Evolutionary conservation across 2,113 vertebrate species (phyloP).

Genomic region (Coptodon bakossiorum): DNA sequence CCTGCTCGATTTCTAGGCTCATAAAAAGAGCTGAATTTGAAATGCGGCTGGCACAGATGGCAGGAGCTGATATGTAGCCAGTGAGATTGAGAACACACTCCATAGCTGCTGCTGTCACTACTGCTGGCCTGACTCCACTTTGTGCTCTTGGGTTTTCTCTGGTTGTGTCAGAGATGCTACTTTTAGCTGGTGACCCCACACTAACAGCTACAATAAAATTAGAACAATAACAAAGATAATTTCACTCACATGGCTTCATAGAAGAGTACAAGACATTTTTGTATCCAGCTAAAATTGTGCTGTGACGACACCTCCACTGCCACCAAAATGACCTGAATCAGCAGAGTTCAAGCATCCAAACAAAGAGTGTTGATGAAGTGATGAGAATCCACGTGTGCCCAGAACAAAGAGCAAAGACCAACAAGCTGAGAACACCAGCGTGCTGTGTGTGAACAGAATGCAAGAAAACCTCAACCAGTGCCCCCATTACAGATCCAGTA

Average conservation of each 20-base stretch:
- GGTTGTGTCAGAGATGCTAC: not conserved
- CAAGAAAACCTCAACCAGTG: not conserved
- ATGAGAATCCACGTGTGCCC: not conserved
- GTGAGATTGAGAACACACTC: slow-evolving; percentile 28
- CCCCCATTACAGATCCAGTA: not conserved
- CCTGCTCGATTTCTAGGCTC: slow-evolving; percentile 45
- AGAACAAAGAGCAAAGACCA: not conserved
- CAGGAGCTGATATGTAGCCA: slow-evolving; percentile 45
- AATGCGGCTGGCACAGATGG: slow-evolving; percentile 50
- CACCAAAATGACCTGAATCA: not conserved
- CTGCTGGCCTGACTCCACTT: not conserved
- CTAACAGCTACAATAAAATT: not conserved
- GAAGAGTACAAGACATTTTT: not conserved
- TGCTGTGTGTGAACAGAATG: not conserved
- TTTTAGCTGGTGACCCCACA: not conserved
- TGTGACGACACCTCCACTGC: not conserved
- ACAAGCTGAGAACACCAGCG: not conserved
- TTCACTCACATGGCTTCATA: not conserved
- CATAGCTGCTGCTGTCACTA: not conserved
- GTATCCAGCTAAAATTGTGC: not conserved
- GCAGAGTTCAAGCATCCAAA: not conserved
- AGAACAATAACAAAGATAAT: not conserved
- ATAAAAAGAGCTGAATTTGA: slow-evolving; percentile 33
- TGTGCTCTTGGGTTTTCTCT: not conserved
- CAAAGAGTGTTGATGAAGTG: not conserved